These are phyloP conservation scores for Keiferia lycopersicella DNA, from an alignment of 2,888 invertebrate genomes.

Conservation along the genomic window DNA sequence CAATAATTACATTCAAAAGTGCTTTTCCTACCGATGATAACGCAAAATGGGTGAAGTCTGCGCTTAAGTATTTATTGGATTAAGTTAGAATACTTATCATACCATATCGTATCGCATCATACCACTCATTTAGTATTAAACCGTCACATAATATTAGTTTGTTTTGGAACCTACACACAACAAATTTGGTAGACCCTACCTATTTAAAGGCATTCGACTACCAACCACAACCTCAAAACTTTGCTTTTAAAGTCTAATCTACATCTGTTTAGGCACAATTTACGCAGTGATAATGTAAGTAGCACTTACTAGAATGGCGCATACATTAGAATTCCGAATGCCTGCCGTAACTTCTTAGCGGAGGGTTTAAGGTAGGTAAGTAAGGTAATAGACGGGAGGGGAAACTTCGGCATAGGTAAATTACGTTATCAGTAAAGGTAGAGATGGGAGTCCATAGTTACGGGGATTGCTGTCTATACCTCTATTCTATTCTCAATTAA, in stretches of 20 bases:
- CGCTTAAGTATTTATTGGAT: too few species aligned
- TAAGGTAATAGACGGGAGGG: constrained; percentile 20
- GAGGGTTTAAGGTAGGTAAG: not conserved
- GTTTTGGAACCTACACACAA: too few species aligned
- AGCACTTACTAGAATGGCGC: not conserved
- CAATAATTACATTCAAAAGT: too few species aligned
- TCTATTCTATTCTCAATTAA: constrained; percentile 15
- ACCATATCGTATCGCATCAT: too few species aligned
- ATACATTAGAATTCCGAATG: constrained; percentile 3
- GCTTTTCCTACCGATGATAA: too few species aligned
- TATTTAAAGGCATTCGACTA: too few species aligned
- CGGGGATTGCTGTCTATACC: not conserved
- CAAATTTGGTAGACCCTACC: not conserved
- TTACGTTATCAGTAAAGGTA: constrained; percentile 24
- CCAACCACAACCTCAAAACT: not conserved
- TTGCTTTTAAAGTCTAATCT: not conserved
- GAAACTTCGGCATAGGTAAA: constrained; percentile 23
- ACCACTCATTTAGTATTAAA: too few species aligned
- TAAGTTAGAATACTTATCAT: too few species aligned
- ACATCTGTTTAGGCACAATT: not conserved
- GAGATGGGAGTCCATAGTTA: constrained; percentile 10
- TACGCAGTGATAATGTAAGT: not conserved
- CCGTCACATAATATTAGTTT: too few species aligned
- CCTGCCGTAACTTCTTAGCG: not conserved
- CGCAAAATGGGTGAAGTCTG: too few species aligned